phyloP scores from a whole-genome alignment of 1,140 invertebrate genomes.

The Polypedilum vanderplanki region DNA sequence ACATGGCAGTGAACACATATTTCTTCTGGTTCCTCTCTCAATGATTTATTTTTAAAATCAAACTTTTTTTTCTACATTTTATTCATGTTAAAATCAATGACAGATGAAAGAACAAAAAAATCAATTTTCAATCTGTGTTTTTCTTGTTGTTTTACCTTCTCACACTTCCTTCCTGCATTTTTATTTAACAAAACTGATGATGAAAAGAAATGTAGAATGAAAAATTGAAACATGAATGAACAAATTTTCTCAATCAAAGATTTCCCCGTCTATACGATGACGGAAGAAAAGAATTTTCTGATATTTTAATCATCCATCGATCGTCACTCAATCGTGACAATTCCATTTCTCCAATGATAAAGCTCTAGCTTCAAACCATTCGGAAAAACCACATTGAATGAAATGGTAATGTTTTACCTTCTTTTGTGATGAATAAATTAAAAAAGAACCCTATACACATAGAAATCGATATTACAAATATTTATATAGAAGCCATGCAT shows the following conservation, averaged over 20 bases:
- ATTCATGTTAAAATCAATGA: constrained; percentile 3
- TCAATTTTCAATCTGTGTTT: neutral
- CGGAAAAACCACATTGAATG: neutral
- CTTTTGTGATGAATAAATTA: too few species aligned
- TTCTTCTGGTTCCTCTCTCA: too few species aligned
- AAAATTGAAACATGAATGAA: constrained; percentile 19
- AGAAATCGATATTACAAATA: neutral
- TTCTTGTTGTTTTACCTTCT: neutral
- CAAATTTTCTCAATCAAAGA: neutral
- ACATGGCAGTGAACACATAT: too few species aligned
- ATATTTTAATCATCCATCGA: constrained; percentile 14
- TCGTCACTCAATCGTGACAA: constrained; percentile 9
- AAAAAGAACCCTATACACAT: too few species aligned
- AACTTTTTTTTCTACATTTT: neutral
- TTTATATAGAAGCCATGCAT: neutral
- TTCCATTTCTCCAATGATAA: constrained; percentile 10
- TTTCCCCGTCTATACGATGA: neutral
- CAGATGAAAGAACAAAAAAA: neutral
- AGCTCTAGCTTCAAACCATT: neutral
- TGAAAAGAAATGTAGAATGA: constrained; percentile 6
- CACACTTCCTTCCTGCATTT: neutral
- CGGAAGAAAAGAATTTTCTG: neutral
- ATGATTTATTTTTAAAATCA: neutral
- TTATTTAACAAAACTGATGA: neutral
- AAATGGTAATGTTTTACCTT: neutral